Conservation (phyloP, 2,113 vertebrate genomes). For the Macquaria ambigua region DNA sequence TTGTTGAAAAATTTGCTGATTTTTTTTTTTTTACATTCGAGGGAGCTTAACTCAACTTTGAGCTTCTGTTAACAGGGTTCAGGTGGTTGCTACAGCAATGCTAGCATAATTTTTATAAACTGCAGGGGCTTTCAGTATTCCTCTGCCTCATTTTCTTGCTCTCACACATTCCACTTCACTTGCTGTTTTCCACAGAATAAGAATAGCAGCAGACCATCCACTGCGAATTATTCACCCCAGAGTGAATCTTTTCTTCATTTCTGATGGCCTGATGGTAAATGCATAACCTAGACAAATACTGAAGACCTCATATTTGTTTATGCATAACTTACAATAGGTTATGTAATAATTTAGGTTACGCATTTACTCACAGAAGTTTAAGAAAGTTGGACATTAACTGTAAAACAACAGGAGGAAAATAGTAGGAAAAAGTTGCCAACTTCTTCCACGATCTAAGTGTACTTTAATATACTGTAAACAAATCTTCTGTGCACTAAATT, state of each 20-base stretch:
- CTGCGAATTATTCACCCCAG: slow-evolving; percentile 27
- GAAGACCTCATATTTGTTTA: slow-evolving; percentile 15
- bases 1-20: slow-evolving; percentile 25
- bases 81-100: slow-evolving; percentile 45
- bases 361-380: slow-evolving; percentile 21
- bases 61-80: slow-evolving; percentile 41
- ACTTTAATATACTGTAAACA: neutral
- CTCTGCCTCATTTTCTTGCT: slow-evolving; percentile 43
- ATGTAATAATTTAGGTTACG: slow-evolving; percentile 4
- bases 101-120: slow-evolving; percentile 38
- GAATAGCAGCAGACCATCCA: slow-evolving; percentile 48
- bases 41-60: slow-evolving; percentile 21
- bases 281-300: slow-evolving; percentile 31
- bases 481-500: neutral
- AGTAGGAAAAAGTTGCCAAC: neutral
- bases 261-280: slow-evolving; percentile 33
- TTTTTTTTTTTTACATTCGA: slow-evolving; percentile 21
- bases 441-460: slow-evolving; percentile 8
- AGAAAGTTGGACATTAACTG: slow-evolving; percentile 11
- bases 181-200: slow-evolving; percentile 31
- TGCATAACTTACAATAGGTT: slow-evolving; percentile 15
- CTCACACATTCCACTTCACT: slow-evolving; percentile 38
- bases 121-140: slow-evolving; percentile 39
- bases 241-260: slow-evolving; percentile 21
- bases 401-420: slow-evolving; percentile 7